phyloP scores from a whole-genome alignment of 2,888 invertebrate species.

The Megalurothrips usitatus region DNA sequence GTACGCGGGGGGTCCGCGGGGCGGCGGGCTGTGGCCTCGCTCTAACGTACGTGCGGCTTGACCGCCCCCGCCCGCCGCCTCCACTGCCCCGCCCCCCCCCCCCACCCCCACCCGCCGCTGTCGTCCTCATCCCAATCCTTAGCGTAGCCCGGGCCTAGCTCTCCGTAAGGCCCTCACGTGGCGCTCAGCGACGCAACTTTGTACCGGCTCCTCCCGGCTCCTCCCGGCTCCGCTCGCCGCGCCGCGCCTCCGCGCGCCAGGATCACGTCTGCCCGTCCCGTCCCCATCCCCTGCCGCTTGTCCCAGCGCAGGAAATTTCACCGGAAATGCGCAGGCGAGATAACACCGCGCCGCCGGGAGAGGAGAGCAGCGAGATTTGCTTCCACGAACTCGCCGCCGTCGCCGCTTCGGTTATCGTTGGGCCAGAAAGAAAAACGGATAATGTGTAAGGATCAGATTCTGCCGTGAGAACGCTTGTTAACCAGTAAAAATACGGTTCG shows the following conservation, averaged over 20 bases:
- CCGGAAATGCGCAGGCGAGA: too few species aligned
- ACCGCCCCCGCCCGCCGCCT: not conserved
- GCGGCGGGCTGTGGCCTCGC: not conserved
- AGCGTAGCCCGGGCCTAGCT: not conserved
- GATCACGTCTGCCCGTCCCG: not conserved
- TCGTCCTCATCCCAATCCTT: not conserved
- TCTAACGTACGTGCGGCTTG: constrained; percentile 18
- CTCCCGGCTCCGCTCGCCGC: not conserved
- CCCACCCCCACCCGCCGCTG: not conserved
- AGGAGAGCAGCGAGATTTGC: too few species aligned
- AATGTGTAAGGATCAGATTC: too few species aligned
- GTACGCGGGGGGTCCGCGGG: too few species aligned
- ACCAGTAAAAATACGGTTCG: too few species aligned
- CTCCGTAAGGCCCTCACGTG: constrained; percentile 20
- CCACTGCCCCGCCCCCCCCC: not conserved
- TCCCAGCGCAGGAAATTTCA: too few species aligned
- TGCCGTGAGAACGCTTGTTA: too few species aligned
- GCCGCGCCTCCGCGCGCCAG: not conserved
- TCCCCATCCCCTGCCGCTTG: too few species aligned
- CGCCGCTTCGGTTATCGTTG: too few species aligned
- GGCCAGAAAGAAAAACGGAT: too few species aligned
- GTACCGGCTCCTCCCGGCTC: not conserved
- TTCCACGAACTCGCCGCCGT: too few species aligned
- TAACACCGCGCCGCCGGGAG: too few species aligned
- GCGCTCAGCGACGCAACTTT: constrained; percentile 23